These are phyloP conservation scores for Clarias magur DNA, from an alignment of 2,113 vertebrate species.

Conservation along the genomic window DNA sequence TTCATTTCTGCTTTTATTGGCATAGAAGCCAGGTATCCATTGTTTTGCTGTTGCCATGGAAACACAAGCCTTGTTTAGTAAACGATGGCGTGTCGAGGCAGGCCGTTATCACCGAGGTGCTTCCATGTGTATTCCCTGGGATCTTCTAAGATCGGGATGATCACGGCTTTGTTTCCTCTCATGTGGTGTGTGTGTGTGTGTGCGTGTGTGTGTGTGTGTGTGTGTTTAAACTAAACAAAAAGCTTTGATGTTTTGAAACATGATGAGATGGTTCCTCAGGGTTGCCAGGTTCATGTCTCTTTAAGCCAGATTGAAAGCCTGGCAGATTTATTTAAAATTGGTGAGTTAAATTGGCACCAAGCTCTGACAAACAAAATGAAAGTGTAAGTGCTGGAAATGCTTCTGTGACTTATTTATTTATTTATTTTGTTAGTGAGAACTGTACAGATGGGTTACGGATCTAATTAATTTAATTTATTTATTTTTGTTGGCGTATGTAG, in stretches of 20 bases:
- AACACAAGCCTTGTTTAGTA: conserved; percentile 64
- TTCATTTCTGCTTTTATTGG: conserved; percentile 52
- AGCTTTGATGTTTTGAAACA: neutral
- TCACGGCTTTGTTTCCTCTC: neutral
- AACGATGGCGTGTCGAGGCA: conserved; percentile 66
- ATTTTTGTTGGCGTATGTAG: too few relatives aligned
- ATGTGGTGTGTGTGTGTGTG: neutral
- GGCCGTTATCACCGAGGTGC: conserved; percentile 56
- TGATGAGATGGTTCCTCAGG: neutral
- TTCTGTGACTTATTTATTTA: neutral
- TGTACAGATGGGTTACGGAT: neutral
- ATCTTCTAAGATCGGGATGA: neutral
- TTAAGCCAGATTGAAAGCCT: neutral
- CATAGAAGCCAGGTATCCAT: conserved; percentile 57
- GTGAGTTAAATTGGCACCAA: too few relatives aligned
- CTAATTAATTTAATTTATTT: too few relatives aligned
- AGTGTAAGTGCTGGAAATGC: neutral
- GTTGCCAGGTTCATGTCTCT: neutral
- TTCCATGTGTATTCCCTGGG: conserved; percentile 40
- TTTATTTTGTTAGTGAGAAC: neutral
- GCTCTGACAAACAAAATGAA: neutral
- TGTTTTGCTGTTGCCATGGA: conserved; percentile 69
- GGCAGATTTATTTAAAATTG: neutral
- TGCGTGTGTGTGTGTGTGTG: neutral
- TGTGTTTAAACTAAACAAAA: neutral